A percentile compares a stretch with the other conserved stretches of the same genome.
Conservation (phyloP, 1,140 invertebrate species). For the Latrodectus geometricus region DNA sequence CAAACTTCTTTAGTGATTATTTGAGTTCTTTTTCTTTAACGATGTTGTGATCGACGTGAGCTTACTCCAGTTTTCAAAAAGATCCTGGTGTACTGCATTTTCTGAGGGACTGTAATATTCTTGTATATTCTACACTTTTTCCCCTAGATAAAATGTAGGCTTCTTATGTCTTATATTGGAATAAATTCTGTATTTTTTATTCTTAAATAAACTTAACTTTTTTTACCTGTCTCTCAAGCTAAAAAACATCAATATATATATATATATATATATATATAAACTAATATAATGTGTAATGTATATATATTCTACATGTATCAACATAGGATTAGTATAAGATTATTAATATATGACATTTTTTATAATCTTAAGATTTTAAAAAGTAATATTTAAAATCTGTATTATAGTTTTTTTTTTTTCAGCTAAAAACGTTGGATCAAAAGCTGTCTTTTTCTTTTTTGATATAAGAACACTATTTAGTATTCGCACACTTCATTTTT, state of each 20-base stretch:
- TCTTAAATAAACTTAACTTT: background rate
- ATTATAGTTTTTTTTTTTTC: background rate
- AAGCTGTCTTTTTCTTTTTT: background rate
- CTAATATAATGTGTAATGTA: too few relatives aligned
- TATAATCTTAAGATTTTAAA: background rate
- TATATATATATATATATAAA: background rate
- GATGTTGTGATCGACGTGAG: constrained; percentile 6
- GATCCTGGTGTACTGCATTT: background rate
- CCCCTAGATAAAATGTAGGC: background rate
- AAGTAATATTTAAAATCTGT: background rate
- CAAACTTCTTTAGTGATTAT: constrained; percentile 32
- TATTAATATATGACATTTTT: background rate
- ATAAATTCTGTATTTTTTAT: background rate
- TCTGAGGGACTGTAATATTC: background rate
- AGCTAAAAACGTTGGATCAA: background rate
- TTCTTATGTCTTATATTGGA: background rate
- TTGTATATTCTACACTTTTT: constrained; percentile 3
- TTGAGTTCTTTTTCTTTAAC: constrained; percentile 32
- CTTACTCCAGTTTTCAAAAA: constrained; percentile 25
- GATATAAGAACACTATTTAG: too few relatives aligned
- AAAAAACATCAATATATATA: background rate
- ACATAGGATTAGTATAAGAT: background rate
- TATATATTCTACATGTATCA: too few relatives aligned
- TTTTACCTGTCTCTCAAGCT: too few relatives aligned
- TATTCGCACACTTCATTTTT: too few relatives aligned